A percentile compares a stretch with the other conserved stretches of the same genome.
These are phyloP conservation scores for Lochmaea crataegi DNA, from an alignment of 2,888 invertebrate genomes.

Conservation along the genomic window DNA sequence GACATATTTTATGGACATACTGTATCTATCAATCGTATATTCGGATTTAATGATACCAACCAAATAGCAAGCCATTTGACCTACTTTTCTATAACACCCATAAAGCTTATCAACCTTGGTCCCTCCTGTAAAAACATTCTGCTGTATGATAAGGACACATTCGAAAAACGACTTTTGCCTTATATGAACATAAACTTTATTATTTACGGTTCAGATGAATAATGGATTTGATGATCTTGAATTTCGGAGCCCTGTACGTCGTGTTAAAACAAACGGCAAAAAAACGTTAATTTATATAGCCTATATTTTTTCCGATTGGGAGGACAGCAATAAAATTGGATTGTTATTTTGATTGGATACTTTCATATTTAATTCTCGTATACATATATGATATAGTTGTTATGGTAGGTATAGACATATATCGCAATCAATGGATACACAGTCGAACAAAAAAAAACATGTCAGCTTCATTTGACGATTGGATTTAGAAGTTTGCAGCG, in stretches of 20 bases:
- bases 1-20: no score
- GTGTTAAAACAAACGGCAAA: constrained; percentile 2
- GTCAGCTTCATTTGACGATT: no score
- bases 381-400: neutral
- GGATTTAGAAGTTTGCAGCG: no score
- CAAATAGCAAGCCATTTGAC: neutral
- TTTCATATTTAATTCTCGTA: neutral
- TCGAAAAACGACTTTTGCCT: constrained; percentile 1
- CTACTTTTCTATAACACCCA: neutral
- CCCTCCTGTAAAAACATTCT: neutral
- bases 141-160: neutral
- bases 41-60: neutral
- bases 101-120: neutral
- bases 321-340: neutral
- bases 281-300: neutral
- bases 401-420: neutral
- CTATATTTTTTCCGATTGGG: neutral
- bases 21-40: no score
- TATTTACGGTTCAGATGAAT: constrained; percentile 9
- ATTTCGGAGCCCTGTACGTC: neutral
- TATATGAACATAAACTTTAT: constrained; percentile 6
- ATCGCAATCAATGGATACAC: neutral
- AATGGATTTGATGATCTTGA: neutral
- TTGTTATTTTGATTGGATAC: neutral
- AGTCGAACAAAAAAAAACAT: neutral